Evolutionary conservation across 2,888 invertebrate species (phyloP).

Genomic region (Phytoseiulus persimilis): DNA sequence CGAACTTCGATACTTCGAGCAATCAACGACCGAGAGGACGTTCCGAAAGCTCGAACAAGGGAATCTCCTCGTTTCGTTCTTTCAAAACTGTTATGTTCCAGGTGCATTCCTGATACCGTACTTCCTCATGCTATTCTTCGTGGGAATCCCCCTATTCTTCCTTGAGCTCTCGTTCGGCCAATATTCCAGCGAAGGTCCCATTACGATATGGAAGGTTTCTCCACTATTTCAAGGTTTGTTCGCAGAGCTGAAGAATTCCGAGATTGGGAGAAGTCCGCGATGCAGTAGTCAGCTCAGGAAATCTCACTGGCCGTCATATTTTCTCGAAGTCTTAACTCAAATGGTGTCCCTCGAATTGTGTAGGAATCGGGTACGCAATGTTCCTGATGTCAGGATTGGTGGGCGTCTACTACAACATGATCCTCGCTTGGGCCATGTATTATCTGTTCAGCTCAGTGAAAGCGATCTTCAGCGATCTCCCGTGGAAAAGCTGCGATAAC

Average conservation of each 20-base stretch:
- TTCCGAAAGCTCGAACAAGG: too few species aligned
- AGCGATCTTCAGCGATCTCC: constrained; percentile 47
- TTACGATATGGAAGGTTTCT: constrained; percentile 54
- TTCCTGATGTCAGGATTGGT: constrained; percentile 54
- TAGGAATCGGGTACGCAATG: constrained; percentile 56
- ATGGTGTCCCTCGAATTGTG: constrained; percentile 8
- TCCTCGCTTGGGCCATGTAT: constrained; percentile 55
- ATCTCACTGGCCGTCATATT: too few species aligned
- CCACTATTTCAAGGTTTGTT: constrained; percentile 53
- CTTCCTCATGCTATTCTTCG: constrained; percentile 51
- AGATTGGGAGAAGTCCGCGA: too few species aligned
- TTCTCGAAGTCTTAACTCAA: too few species aligned
- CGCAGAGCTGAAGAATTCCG: too few species aligned
- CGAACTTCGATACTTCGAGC: not conserved
- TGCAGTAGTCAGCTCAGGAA: too few species aligned
- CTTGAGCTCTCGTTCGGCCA: constrained; percentile 54
- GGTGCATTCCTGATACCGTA: constrained; percentile 55
- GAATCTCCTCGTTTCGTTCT: too few species aligned
- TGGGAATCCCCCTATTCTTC: constrained; percentile 53
- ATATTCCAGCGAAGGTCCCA: constrained; percentile 53
- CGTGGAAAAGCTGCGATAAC: constrained; percentile 53
- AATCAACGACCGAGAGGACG: too few species aligned
- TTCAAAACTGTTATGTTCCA: constrained; percentile 43
- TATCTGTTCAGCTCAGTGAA: constrained; percentile 54
- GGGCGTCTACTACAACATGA: constrained; percentile 55